Conservation (phyloP, 2,113 vertebrate species). For the Rhynchomys soricoides region DNA sequence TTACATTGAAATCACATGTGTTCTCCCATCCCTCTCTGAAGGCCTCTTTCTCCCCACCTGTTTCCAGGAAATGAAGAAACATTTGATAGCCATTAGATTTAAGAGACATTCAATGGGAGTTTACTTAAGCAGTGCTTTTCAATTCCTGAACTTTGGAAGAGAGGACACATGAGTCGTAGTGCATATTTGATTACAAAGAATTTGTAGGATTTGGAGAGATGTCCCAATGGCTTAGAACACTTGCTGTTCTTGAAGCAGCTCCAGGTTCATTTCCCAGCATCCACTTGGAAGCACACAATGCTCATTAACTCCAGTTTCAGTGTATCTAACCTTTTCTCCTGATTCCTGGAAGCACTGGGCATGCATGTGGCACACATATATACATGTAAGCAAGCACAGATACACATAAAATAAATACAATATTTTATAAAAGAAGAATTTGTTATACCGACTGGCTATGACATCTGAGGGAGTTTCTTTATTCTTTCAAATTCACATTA, state of each 20-base stretch:
- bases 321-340: too few species aligned
- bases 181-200: background rate
- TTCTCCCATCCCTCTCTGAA: background rate
- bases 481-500: background rate
- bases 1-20: background rate
- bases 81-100: slow-evolving; percentile 31
- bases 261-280: background rate
- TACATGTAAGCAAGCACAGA: background rate
- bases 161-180: background rate
- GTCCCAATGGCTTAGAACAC: background rate
- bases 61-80: background rate
- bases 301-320: background rate
- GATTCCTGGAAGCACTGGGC: accelerated
- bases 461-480: background rate
- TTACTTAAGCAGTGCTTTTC: slow-evolving; percentile 2
- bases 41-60: background rate
- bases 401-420: background rate
- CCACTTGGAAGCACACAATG: background rate
- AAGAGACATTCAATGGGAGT: slow-evolving; percentile 29
- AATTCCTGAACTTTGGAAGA: background rate
- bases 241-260: background rate
- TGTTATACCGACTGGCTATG: background rate
- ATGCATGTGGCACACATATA: background rate
- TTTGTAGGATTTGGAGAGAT: background rate
- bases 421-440: background rate